A percentile compares a stretch with the other conserved stretches of the same genome.
phyloP scores from a whole-genome alignment of 2,113 vertebrate genomes.

The Notothenia rossii region DNA sequence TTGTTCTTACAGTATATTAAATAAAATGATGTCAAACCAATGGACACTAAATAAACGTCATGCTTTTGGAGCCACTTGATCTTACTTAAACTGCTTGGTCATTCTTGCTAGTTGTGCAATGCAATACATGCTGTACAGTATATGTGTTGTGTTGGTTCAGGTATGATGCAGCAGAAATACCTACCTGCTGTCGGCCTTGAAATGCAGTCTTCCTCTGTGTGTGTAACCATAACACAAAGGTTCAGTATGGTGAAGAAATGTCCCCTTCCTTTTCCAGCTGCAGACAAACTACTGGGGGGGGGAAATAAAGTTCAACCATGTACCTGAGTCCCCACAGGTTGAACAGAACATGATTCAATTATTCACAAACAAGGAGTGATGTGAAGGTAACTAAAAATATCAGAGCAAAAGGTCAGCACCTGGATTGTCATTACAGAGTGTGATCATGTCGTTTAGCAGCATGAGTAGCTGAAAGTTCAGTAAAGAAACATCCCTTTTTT shows the following conservation, averaged over 20 bases:
- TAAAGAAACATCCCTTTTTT: neutral
- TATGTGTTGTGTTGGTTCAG: neutral
- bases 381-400: neutral
- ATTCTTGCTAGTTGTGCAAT: neutral
- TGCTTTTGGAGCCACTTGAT: neutral
- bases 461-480: too few species aligned
- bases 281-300: neutral
- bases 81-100: neutral
- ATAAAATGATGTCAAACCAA: neutral
- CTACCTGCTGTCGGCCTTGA: neutral
- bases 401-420: neutral
- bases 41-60: neutral
- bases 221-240: neutral
- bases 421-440: neutral
- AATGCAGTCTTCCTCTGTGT: neutral
- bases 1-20: too few species aligned
- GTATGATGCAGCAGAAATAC: neutral
- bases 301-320: neutral
- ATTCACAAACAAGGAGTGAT: too few species aligned
- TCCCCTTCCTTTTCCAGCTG: neutral
- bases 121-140: neutral
- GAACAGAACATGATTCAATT: neutral
- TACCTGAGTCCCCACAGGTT: neutral
- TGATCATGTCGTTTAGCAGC: neutral
- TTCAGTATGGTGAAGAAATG: slow-evolving; percentile 6